These are phyloP conservation scores for Murina feae DNA, from an alignment of 2,113 vertebrate genomes.

Conservation along the genomic window DNA sequence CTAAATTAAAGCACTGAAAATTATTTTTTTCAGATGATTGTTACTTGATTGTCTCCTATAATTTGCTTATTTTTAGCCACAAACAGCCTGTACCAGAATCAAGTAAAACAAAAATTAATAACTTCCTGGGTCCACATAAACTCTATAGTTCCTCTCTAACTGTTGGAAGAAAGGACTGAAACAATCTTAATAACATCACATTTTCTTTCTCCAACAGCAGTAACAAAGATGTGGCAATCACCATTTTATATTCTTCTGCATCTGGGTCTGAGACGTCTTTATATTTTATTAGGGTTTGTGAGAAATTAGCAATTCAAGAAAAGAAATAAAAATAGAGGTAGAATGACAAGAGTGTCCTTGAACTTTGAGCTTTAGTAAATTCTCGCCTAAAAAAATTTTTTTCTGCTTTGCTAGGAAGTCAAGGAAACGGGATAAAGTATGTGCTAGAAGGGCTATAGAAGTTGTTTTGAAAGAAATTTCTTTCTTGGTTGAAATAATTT, in stretches of 20 bases:
- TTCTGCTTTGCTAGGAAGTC: neutral
- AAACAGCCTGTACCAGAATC: neutral
- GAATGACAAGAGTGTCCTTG: neutral
- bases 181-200: neutral
- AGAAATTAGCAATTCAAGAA: neutral
- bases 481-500: neutral
- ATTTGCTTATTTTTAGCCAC: slow-evolving; percentile 21
- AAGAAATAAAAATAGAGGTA: neutral
- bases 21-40: neutral
- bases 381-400: neutral
- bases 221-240: neutral
- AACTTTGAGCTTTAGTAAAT: neutral
- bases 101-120: neutral
- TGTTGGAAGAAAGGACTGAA: neutral
- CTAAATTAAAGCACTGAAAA: neutral
- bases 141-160: neutral
- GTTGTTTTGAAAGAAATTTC: neutral
- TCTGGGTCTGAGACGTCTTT: neutral
- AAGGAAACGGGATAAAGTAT: neutral
- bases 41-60: neutral
- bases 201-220: neutral
- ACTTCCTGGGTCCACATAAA: neutral
- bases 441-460: neutral
- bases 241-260: neutral
- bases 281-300: neutral